phyloP scores from a whole-genome alignment of 2,113 vertebrate species.

The Entelurus aequoreus region DNA sequence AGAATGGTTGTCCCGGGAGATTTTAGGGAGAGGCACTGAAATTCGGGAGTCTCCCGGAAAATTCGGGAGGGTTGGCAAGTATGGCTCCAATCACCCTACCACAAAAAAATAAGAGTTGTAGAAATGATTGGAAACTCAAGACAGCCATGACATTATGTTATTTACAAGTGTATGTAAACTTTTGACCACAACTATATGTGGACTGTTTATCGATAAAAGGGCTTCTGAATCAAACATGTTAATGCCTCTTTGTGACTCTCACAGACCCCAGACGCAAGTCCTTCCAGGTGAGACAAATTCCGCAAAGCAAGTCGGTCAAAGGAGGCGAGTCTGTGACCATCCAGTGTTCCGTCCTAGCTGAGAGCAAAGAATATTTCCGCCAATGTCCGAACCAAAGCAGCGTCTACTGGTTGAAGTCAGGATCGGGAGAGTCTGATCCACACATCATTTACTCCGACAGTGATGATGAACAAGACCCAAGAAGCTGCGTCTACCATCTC shows the following conservation, averaged over 20 bases:
- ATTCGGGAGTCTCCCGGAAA: too few species aligned
- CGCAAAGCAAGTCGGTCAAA: background rate
- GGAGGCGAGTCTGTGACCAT: background rate
- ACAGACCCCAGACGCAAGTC: conserved; percentile 1
- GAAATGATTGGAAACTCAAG: too few species aligned
- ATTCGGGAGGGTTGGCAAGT: too few species aligned
- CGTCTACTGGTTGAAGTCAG: conserved; percentile 7
- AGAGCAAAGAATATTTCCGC: background rate
- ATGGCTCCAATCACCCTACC: too few species aligned
- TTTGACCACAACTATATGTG: too few species aligned
- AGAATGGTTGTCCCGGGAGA: too few species aligned
- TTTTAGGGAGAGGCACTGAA: too few species aligned
- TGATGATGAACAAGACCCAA: background rate
- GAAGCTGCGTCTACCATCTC: conserved; percentile 8
- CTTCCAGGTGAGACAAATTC: conserved; percentile 4
- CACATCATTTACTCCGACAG: conserved; percentile 1
- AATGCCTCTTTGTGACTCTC: too few species aligned
- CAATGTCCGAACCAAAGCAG: background rate
- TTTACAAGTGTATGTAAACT: too few species aligned
- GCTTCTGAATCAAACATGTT: background rate
- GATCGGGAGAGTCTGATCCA: background rate
- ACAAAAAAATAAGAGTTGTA: too few species aligned
- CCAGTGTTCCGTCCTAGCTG: background rate
- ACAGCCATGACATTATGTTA: too few species aligned
- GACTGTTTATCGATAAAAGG: background rate